These are phyloP conservation scores for Sciaenops ocellatus DNA, from an alignment of 2,797 vertebrate genomes.

Conservation along the genomic window DNA sequence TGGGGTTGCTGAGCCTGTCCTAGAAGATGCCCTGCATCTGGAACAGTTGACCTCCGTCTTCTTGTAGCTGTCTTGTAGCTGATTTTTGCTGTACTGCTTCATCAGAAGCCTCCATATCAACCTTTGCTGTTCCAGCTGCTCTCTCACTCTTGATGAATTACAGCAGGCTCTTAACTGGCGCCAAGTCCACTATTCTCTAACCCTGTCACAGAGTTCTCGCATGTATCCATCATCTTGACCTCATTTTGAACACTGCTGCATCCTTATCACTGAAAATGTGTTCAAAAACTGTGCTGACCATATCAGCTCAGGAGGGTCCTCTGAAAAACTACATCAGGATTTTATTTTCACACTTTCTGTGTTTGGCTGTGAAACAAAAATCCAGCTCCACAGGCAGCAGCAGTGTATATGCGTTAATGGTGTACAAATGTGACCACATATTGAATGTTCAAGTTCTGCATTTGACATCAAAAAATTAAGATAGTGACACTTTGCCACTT, in stretches of 20 bases:
- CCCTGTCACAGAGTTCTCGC: constrained; percentile 5
- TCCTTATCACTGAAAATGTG: constrained; percentile 1
- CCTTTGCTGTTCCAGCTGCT: constrained; percentile 23
- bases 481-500: too few relatives aligned
- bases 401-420: too few relatives aligned
- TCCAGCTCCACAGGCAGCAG: not conserved
- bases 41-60: constrained; percentile 8
- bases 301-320: not conserved
- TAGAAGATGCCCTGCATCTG: constrained; percentile 12
- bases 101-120: constrained; percentile 6
- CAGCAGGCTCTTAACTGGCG: constrained; percentile 7
- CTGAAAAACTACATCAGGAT: not conserved
- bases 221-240: constrained; percentile 44
- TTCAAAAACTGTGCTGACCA: not conserved
- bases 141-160: constrained; percentile 21
- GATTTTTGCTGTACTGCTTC: constrained; percentile 18
- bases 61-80: not conserved
- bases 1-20: constrained; percentile 3
- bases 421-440: too few relatives aligned
- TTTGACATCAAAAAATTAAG: too few relatives aligned
- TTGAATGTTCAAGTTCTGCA: too few relatives aligned
- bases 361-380: not conserved
- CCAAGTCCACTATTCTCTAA: constrained; percentile 3
- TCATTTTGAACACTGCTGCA: constrained; percentile 25
- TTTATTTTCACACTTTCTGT: not conserved